Percentiles rank a stretch among this genome's conserved stretches.
Evolutionary conservation across 2,888 invertebrate genomes (phyloP).

Genomic region (Germaria angustata): DNA sequence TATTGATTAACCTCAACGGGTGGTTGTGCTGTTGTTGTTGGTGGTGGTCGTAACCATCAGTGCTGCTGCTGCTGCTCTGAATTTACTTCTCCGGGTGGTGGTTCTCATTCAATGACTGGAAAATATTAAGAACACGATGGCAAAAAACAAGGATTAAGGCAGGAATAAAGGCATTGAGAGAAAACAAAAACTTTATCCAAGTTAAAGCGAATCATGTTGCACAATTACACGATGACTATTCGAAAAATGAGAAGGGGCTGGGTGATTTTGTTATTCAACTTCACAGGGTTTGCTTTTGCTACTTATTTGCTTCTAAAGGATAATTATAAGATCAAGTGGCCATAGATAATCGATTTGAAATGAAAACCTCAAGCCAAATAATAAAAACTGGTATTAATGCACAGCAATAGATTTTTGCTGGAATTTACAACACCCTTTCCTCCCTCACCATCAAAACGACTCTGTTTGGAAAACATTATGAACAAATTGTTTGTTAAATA

Average conservation of each 20-base stretch:
- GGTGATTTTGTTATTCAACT: conserved; percentile 5
- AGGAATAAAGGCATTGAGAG: not conserved
- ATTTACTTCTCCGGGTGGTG: no score
- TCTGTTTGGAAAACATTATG: not conserved
- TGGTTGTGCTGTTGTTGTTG: conserved; percentile 31
- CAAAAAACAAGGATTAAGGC: not conserved
- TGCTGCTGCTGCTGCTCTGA: not conserved
- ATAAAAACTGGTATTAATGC: not conserved
- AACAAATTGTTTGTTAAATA: conserved; percentile 48
- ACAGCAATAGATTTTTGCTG: not conserved
- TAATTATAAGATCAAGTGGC: conserved; percentile 79
- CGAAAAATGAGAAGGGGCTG: not conserved
- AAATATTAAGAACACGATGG: conserved; percentile 32
- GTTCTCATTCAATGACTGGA: conserved; percentile 19
- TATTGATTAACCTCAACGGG: conserved; percentile 66
- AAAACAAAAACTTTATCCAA: conserved; percentile 13
- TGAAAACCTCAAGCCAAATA: conserved; percentile 47
- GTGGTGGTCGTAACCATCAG: conserved; percentile 4
- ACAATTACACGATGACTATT: conserved; percentile 38
- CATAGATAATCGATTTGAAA: conserved; percentile 77
- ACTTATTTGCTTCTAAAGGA: conserved; percentile 1
- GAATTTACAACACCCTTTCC: not conserved
- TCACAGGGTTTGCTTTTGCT: not conserved
- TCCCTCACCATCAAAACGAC: not conserved
- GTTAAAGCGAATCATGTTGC: conserved; percentile 59